A percentile compares a stretch with the other conserved stretches of the same genome.
Evolutionary conservation across 2,113 vertebrate species (phyloP).

Genomic region (Vicugna pacos): DNA sequence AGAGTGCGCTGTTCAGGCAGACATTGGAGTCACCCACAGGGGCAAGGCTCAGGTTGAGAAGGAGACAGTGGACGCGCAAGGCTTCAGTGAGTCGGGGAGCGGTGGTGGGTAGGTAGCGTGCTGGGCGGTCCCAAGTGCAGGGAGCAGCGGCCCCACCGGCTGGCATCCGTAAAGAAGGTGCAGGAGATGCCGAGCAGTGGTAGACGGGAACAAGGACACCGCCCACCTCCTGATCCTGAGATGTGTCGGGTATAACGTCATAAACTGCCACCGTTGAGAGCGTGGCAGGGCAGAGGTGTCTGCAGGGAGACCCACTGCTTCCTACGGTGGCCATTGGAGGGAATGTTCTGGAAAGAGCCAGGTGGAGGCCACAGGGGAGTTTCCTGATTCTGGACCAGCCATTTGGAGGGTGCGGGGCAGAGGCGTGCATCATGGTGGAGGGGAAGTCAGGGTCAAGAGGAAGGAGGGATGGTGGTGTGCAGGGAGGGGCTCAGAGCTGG

Average conservation of each 20-base stretch:
- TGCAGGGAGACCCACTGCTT: neutral
- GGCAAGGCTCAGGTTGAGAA: neutral
- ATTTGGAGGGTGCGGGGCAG: neutral
- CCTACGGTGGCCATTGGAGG: neutral
- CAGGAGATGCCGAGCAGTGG: neutral
- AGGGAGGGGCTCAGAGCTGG: neutral
- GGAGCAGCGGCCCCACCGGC: neutral
- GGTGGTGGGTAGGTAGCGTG: fast-evolving
- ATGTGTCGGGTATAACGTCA: neutral
- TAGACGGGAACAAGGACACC: neutral
- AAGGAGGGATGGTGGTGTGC: neutral
- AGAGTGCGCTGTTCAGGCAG: fast-evolving
- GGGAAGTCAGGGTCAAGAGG: neutral
- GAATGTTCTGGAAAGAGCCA: neutral
- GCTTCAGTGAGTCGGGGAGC: neutral
- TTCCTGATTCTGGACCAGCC: neutral
- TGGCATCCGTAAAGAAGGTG: neutral
- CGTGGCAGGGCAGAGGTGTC: too few species aligned
- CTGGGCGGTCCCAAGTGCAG: too few species aligned
- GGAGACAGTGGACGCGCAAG: neutral
- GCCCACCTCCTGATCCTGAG: neutral
- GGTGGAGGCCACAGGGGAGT: neutral
- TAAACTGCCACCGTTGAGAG: neutral
- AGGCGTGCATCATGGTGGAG: neutral
- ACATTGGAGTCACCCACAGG: neutral